Evolutionary conservation across 2,888 invertebrate genomes (phyloP).

Genomic region (Ochropleura leucogaster): DNA sequence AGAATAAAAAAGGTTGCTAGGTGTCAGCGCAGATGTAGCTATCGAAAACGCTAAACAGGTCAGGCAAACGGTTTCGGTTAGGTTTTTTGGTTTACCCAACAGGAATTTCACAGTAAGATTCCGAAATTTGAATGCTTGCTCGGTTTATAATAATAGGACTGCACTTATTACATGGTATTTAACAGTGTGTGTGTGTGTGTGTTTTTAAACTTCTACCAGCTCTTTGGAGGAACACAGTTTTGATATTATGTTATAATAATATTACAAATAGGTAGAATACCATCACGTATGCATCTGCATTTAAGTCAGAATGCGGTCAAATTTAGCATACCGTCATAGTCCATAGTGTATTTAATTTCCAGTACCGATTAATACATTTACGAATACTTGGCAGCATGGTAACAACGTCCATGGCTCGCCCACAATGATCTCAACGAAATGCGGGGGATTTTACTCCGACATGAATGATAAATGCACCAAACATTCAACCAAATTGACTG

Average conservation of each 20-base stretch:
- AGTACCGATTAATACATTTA: constrained; percentile 20
- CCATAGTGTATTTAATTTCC: constrained; percentile 8
- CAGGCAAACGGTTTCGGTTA: too few relatives aligned
- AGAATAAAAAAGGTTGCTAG: background rate
- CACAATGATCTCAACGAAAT: constrained; percentile 50
- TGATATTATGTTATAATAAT: background rate
- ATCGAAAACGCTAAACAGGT: background rate
- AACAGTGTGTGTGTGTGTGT: background rate
- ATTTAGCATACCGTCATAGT: background rate
- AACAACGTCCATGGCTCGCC: constrained; percentile 45
- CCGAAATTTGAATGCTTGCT: background rate
- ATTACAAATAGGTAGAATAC: background rate
- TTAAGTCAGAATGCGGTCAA: constrained; percentile 11
- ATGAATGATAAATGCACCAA: constrained; percentile 59
- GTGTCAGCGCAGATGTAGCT: background rate
- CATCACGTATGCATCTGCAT: background rate
- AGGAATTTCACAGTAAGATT: background rate
- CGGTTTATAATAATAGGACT: background rate
- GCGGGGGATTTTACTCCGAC: constrained; percentile 33
- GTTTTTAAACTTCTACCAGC: background rate
- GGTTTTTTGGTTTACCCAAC: background rate
- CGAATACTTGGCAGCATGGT: constrained; percentile 22
- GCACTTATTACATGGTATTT: background rate
- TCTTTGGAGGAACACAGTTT: background rate
- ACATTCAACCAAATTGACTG: constrained; percentile 56